Conservation (phyloP, 2,113 vertebrate species). For the Saimiri boliviensis region DNA sequence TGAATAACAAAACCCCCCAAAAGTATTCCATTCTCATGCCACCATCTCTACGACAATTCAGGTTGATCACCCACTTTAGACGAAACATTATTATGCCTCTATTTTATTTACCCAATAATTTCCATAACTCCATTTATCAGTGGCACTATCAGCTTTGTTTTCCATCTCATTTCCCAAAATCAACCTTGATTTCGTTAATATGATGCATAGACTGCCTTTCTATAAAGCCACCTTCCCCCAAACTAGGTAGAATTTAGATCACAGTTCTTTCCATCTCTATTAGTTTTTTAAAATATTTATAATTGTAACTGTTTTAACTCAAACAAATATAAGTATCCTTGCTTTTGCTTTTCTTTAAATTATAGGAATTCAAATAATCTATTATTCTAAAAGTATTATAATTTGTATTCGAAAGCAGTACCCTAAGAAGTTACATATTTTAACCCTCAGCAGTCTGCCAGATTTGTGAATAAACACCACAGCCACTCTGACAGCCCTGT, state of each 20-base stretch:
- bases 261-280: not conserved
- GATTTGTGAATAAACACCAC: conserved; percentile 68
- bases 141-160: not conserved
- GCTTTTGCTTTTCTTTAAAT: conserved; percentile 33
- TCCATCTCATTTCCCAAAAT: not conserved
- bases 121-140: not conserved
- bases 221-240: not conserved
- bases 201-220: not conserved
- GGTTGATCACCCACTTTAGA: conserved; percentile 7
- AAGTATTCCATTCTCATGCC: not conserved
- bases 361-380: conserved; percentile 31
- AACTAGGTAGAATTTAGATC: not conserved
- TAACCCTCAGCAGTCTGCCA: conserved; percentile 49
- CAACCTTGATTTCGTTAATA: not conserved
- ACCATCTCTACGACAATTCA: conserved; percentile 38
- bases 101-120: conserved; percentile 12
- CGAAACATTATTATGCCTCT: conserved; percentile 37
- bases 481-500: conserved; percentile 70
- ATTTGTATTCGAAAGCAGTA: conserved; percentile 69
- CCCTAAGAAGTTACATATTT: conserved; percentile 39
- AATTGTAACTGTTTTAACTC: conserved; percentile 48
- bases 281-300: not conserved
- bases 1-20: not conserved
- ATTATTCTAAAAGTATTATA: conserved; percentile 53
- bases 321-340: conserved; percentile 45